A percentile compares a stretch with the other conserved stretches of the same genome.
Evolutionary conservation across 2,888 invertebrate genomes (phyloP).

Genomic region (Cheilosia pagana): DNA sequence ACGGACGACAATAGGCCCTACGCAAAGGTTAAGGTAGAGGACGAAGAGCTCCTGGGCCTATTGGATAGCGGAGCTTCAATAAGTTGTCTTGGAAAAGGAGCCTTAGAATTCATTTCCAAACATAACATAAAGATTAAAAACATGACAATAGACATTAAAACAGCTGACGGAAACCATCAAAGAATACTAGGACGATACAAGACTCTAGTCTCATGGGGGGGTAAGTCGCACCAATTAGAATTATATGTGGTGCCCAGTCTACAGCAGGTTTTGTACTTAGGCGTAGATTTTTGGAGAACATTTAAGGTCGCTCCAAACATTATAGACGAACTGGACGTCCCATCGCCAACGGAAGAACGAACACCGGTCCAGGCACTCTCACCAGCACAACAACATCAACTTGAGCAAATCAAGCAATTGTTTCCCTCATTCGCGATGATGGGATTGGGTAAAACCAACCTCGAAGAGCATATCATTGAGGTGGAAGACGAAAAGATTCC

Average conservation of each 20-base stretch:
- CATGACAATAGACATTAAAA: neutral
- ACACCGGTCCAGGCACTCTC: neutral
- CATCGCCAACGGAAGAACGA: neutral
- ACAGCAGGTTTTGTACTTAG: neutral
- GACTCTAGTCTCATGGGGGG: too few relatives aligned
- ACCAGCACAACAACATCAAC: neutral
- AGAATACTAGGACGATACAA: too few relatives aligned
- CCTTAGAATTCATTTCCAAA: too few relatives aligned
- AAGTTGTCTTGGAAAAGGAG: too few relatives aligned
- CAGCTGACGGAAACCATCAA: neutral
- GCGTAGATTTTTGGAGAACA: neutral
- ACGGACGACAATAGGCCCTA: neutral
- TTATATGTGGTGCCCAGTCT: neutral
- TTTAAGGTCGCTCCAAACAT: neutral
- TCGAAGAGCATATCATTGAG: neutral
- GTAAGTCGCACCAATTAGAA: neutral
- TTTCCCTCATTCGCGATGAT: neutral
- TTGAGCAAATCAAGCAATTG: neutral
- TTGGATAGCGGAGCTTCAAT: neutral
- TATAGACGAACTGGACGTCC: neutral
- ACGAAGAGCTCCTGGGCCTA: neutral
- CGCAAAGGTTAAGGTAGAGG: neutral
- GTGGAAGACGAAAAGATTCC: neutral
- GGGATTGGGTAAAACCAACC: neutral
- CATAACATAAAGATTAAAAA: too few relatives aligned